Evolutionary conservation across 2,888 invertebrate species (phyloP), one percentile per base, ranked within the genome.

Genomic region (Drosophila phalerata): DNA sequence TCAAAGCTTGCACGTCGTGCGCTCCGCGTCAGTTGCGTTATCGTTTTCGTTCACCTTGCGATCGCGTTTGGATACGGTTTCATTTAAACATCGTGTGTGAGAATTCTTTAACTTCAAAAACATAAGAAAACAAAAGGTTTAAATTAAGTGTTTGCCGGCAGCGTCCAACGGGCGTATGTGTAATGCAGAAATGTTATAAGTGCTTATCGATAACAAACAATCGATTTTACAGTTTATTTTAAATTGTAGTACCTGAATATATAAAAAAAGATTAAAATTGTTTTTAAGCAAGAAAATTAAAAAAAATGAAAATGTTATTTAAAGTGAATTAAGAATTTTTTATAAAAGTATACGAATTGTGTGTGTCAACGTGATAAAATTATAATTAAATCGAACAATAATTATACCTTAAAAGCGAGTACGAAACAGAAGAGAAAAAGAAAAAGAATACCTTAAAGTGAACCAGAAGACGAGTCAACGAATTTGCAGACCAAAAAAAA

Each of bases 1-100:
- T 90, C 81, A 90, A 88, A 90, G 90, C 83, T 89, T 64, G 58
- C 68, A 77, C 81, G 83, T 48, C 79, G 75, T 61, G 56, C 22
- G 52, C 53, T 34, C 34, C 11, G 15, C 30, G 65, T 25, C 37
- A 49, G 34, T 61, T 64, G 43, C 57, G 61, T 68, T 17, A 42
- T 42, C 65, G 28, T 30, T 15, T 47, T 34, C 38, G 47, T 42
- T 38, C 48, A 58, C 48, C 40, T 40, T 40, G 30, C 60, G 79
- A 72, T 79, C 76, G 78, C 76, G 74, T 69, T 78, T 77, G 78
- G 74, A 78, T 77, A 77, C 76, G 76, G 69, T 66, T 77, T 55
- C 28, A 58, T 51, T 65, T 55, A 43, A 37, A 51, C 6, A 38
- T 63, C 42, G 66, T 32, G 58, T 65, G 56, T 74, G 63, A 68